Evolutionary conservation across 2,113 vertebrate species (phyloP), one percentile per base, ranked within the genome.

Genomic region (Lampris megalopsis): DNA sequence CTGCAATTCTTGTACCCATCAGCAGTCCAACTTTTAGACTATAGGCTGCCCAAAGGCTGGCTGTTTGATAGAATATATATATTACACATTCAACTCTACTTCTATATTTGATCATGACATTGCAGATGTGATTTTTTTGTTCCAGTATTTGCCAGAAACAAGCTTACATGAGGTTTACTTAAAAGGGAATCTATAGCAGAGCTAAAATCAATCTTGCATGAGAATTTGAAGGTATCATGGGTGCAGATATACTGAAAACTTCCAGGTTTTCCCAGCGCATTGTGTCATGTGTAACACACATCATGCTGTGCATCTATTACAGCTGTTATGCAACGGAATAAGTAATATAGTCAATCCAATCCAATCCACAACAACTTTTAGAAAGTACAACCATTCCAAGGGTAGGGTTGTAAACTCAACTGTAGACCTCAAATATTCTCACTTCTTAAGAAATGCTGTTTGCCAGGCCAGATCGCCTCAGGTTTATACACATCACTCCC

Each of bases 391-490:
- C 13, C 24, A 35, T 70, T 5, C 60, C 50, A 1, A 11, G 4
- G 62, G 8, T 48, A 64, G 11, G 13, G 47, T 1, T 45, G 53
- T 69, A 24, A 43, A 43, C 63, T 48, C 58, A 48, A 63, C 56
- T 2, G n/a, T 36, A 40, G 58, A 13, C 47, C 11, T 82, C 48
- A 11, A 4, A n/a, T 62, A 63, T 64, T 52, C 5, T 62, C 45
- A 4, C 47, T 65, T 10, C 41, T 54, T 71, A 54, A 77, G 58
- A 61, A 35, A 73, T 42, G 59, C 70, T 54, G n/a, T 42, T 61
- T 3, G 48, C 43, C 38, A 52, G 11, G 56, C 11, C 73, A 74
- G 79, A 85, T 70, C 82, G 79, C 80, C 68, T 58, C 42, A 38
- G 36, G 52, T 52, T 77, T 65, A 41, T 53, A 48, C 52, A 38